Conservation (phyloP, 2,113 vertebrate species). For the Sylvietta virens region DNA sequence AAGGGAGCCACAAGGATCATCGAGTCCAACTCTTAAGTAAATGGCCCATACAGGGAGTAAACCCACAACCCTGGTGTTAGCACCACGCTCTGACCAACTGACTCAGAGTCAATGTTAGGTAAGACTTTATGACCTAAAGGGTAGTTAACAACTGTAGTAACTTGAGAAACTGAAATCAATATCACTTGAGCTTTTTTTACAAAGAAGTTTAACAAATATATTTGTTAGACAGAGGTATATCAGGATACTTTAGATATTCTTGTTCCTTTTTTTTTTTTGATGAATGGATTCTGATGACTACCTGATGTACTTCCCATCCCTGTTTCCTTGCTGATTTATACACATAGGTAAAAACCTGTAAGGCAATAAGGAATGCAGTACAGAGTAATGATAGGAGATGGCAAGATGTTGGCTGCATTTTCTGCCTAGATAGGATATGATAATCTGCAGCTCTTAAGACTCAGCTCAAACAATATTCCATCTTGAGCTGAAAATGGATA, state of each 20-base stretch:
- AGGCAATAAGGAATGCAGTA: neutral
- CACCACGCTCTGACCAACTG: neutral
- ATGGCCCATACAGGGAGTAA: neutral
- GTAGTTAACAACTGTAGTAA: neutral
- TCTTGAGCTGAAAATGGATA: neutral
- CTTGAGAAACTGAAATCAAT: neutral
- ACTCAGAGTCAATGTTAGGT: neutral
- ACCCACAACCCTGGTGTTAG: neutral
- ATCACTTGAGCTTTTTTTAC: neutral
- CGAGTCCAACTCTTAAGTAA: neutral
- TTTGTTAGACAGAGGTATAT: neutral
- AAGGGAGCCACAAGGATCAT: neutral
- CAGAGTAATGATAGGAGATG: neutral
- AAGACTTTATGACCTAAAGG: neutral
- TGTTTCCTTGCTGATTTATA: neutral
- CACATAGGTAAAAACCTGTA: neutral
- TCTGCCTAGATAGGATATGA: neutral
- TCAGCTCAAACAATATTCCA: neutral
- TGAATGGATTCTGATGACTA: neutral
- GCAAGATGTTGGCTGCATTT: neutral
- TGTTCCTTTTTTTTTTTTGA: neutral
- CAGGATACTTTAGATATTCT: neutral
- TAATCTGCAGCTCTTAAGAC: neutral
- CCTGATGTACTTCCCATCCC: neutral
- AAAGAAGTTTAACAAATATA: neutral